Conservation (phyloP, 2,797 vertebrate genomes). For the Anolis apletophallus region DNA sequence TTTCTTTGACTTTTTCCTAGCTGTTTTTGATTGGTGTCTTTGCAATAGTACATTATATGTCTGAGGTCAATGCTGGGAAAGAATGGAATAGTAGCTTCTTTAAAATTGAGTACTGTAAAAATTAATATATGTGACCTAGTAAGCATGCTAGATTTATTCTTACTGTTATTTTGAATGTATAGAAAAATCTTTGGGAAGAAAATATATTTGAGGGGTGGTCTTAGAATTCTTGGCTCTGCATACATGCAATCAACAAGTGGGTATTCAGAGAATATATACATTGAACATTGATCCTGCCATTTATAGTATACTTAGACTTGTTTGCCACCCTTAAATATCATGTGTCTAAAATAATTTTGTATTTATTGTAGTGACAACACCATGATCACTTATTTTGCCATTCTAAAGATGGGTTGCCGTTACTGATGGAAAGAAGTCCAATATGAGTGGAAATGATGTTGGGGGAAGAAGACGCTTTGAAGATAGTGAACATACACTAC, state of each 20-base stretch:
- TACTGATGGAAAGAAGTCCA: conserved; percentile 93
- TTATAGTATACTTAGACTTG: neutral
- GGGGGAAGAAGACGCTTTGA: conserved; percentile 96
- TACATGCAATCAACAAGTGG: neutral
- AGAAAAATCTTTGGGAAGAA: neutral
- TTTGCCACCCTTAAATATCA: neutral
- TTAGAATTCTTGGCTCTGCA: neutral
- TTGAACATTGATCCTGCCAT: neutral
- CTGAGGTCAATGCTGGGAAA: neutral
- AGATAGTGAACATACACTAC: conserved; percentile 93
- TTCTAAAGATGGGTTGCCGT: conserved; percentile 73
- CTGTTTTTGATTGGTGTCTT: neutral
- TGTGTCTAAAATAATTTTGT: neutral
- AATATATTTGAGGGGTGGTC: neutral
- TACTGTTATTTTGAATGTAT: neutral
- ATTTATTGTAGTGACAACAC: conserved; percentile 65
- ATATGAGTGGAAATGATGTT: conserved; percentile 96
- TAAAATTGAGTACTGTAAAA: neutral
- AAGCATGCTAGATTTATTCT: neutral
- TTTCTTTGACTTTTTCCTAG: neutral
- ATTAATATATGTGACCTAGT: neutral
- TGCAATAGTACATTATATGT: neutral
- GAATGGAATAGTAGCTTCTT: neutral
- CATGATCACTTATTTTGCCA: conserved; percentile 74
- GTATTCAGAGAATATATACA: neutral